Evolutionary conservation across 2,797 vertebrate genomes (phyloP), one percentile per base, ranked within the genome.

Genomic region (Sebastes cheni): DNA sequence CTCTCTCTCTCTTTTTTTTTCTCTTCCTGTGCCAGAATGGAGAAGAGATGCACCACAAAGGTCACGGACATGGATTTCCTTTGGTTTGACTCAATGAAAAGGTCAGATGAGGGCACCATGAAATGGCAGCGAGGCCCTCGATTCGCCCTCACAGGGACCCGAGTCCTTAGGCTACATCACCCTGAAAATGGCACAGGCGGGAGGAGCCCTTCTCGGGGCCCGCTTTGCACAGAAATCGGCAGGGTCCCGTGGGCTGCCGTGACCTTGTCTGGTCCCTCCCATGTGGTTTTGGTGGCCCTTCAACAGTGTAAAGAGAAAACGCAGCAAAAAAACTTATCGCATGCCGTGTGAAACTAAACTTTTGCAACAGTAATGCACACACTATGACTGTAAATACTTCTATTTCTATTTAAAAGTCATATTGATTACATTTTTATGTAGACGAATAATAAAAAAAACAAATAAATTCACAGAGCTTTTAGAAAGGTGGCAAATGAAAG

Each of bases 41-140:
- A 88, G 86, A 77, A 77, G 90, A 77, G 90, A 92, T 89, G 89
- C 87, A 79, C 86, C 92, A 89, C 91, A 95, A 94, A 95, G 94
- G 94, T 93, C 93, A 95, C 81, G 84, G 87, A 88, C 91, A 95
- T 94, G 93, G 94, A 95, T 95, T 95, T 94, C 88, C 93, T 93
- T 93, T 93, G 90, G 86, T 93, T 91, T 92, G 91, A 95, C 93
- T 94, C 92, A 82, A 92, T 92, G 89, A 94, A 95, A 95, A 95
- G 94, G 95, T 94, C 94, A 94, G 89, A 89, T 65, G 87, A 90
- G 93, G 93, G 92, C 93, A 94, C 89, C 85, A 83, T 82, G 86
- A 95, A 95, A 94, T 94, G 93, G 93, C 95, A 94, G 88, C 20
- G 79, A 90, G 86, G 89, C 89, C 91, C 89, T 88, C 87, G 85